phyloP scores from a whole-genome alignment of 1,140 invertebrate species.

The Drosophila mayri region DNA sequence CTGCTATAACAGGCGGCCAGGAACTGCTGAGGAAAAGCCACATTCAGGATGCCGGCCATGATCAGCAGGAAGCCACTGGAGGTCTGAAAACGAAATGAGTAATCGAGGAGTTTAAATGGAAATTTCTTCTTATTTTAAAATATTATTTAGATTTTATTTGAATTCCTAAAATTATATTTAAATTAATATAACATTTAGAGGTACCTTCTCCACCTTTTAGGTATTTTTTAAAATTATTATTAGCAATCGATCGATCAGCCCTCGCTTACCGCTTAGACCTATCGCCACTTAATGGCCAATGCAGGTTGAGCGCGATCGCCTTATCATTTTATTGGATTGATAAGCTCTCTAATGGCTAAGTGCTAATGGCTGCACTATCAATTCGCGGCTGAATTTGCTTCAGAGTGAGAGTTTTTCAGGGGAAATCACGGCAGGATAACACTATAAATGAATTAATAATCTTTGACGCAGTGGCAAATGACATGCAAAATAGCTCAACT shows the following conservation, averaged over 20 bases:
- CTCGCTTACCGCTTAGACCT: conserved; percentile 27
- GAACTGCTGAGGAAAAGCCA: conserved; percentile 57
- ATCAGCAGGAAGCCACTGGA: conserved; percentile 70
- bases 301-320: conserved; percentile 56
- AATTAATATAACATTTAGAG: neutral
- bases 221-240: neutral
- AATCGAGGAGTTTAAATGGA: neutral
- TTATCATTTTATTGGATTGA: conserved; percentile 53
- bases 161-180: neutral
- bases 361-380: conserved; percentile 35
- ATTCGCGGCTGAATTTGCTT: neutral
- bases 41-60: conserved; percentile 57
- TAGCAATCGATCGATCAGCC: conserved; percentile 41
- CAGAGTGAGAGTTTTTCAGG: neutral
- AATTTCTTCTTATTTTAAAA: neutral
- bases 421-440: conserved; percentile 5
- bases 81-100: conserved; percentile 26
- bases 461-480: neutral
- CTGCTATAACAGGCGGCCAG: conserved; percentile 69
- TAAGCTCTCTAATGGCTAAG: conserved; percentile 44
- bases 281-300: conserved; percentile 59
- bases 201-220: neutral
- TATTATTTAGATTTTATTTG: neutral
- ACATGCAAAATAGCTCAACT: neutral
- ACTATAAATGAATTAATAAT: conserved; percentile 2